Base-by-base conservation (phyloP, 2,797 vertebrate species). In the Eurystomus glaucurus region DNA sequence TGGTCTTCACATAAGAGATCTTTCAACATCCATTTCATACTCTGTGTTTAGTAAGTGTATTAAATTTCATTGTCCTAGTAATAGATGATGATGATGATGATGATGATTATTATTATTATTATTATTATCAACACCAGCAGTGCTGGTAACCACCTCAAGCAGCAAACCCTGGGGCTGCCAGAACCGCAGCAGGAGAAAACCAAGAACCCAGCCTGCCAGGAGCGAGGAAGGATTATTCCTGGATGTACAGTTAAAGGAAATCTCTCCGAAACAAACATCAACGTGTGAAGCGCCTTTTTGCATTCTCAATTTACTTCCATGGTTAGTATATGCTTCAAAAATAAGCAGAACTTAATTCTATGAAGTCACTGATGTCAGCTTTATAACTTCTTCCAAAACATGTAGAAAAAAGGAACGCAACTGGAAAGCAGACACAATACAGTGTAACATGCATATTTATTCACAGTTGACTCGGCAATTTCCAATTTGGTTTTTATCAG, bases 401-500 rank as follows among this genome's bases (percentile, higher is more conserved):
- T 29, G 68, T 17, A 60, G 29, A 52, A 77, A 77, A 85, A 19
- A 75, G 16, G 19, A 90, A 68, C 37, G 86, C 52, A 93, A 64
- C 33, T 66, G 4, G 4, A 89, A 91, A 88, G 65, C 16, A 89
- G 65, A 41, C 88, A 72, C 26, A 64, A 82, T 19, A 60, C 82
- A 79, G 85, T 21, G 28, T 21, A 48, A 55, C 37, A 41, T 3
- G 3, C 17, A 10, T 45, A 57, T 57, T 86, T 80, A 87, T 35
- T 79, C 82, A 85, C 60, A 68, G 84, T 23, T 96, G 91, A 91
- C 91, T 94, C 52, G 25, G 66, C 88, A 66, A 52, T 55, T 85
- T 97, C 64, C 71, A 87, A 3, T 80, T 96, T 75, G 54, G 6
- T 70, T 97, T 95, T 96, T 88, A 97, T 81, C 68, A 48, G 76